Percentiles rank a stretch among this genome's conserved stretches.
Evolutionary conservation across 1,140 invertebrate genomes (phyloP).

Genomic region (Odontomachus brunneus): DNA sequence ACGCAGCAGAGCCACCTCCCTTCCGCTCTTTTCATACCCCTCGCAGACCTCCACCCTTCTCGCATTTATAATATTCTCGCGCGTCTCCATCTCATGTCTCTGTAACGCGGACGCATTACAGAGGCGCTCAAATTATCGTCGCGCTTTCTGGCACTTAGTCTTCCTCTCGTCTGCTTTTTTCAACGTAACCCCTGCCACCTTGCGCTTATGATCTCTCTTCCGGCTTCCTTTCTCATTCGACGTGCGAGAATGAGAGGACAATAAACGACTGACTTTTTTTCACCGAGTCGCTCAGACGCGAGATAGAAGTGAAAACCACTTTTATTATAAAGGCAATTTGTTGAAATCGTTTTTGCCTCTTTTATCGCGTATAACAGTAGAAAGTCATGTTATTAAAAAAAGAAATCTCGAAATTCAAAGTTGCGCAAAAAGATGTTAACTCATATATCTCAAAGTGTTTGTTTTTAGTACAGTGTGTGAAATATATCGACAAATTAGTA

Average conservation of each 20-base stretch:
- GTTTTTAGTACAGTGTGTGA: too few species aligned
- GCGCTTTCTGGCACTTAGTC: neutral
- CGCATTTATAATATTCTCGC: conserved; percentile 21
- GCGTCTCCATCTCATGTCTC: conserved; percentile 20
- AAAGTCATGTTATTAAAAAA: too few species aligned
- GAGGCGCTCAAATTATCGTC: conserved; percentile 64
- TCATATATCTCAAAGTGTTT: too few species aligned
- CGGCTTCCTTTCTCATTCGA: neutral
- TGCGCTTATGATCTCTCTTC: conserved; percentile 1
- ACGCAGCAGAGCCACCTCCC: conserved; percentile 4
- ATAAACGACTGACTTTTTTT: conserved; percentile 32
- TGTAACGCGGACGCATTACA: conserved; percentile 61
- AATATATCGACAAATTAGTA: too few species aligned
- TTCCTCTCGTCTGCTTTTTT: conserved; percentile 16
- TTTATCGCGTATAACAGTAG: too few species aligned
- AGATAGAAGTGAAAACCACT: neutral
- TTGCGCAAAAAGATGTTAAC: too few species aligned
- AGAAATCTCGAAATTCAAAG: too few species aligned
- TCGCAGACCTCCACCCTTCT: neutral
- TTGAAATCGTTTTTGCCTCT: neutral
- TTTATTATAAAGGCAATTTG: neutral
- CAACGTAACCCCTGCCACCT: conserved; percentile 2
- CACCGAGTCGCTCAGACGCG: neutral
- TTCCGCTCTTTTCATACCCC: neutral
- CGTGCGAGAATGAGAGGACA: conserved; percentile 4